Conservation (phyloP, 2,888 invertebrate species). For the Tholera decimalis region DNA sequence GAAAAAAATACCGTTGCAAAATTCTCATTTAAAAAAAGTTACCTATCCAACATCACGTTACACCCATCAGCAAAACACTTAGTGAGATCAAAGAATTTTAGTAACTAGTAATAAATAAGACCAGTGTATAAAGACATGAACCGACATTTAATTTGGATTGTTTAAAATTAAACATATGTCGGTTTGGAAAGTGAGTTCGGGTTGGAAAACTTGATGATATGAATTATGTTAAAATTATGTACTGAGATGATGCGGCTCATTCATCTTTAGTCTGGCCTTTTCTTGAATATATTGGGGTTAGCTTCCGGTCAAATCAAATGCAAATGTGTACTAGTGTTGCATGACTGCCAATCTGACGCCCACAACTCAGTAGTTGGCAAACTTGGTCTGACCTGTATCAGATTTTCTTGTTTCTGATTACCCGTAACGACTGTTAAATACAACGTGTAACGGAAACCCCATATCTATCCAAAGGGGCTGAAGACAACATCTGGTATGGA, state of each 20-base stretch:
- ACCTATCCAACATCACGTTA: slow-evolving; percentile 31
- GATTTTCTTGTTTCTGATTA: too few relatives aligned
- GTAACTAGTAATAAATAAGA: slow-evolving; percentile 62
- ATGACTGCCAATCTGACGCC: too few relatives aligned
- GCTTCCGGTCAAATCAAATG: too few relatives aligned
- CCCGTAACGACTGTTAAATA: too few relatives aligned
- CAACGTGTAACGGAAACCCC: too few relatives aligned
- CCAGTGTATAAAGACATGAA: slow-evolving; percentile 59
- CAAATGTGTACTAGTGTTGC: too few relatives aligned
- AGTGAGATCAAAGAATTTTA: slow-evolving; percentile 61
- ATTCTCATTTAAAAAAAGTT: slow-evolving; percentile 22
- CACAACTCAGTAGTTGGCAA: too few relatives aligned
- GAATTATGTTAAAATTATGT: slow-evolving; percentile 35
- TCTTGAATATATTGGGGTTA: too few relatives aligned
- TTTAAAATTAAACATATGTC: slow-evolving; percentile 59
- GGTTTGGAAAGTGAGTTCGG: slow-evolving; percentile 42
- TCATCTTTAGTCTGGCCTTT: too few relatives aligned
- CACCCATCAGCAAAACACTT: slow-evolving; percentile 49
- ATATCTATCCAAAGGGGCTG: too few relatives aligned
- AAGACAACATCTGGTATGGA: too few relatives aligned
- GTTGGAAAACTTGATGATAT: slow-evolving; percentile 58
- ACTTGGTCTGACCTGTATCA: too few relatives aligned
- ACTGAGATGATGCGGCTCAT: slow-evolving; percentile 18
- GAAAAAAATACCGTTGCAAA: slow-evolving; percentile 9
- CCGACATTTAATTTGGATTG: slow-evolving; percentile 61